These are phyloP conservation scores for western clawed frog (Xenopus tropicalis) DNA, from an alignment of 2,113 vertebrate genomes.

Conservation along the genomic window UCB_Xtro_10.0 CM004446.2:70882501-70883000, in stretches of 20 bases:
- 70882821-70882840: neutral
- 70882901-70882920: conserved; percentile 93
- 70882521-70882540: neutral
- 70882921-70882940: conserved; percentile 69
- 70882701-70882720: conserved; percentile 29
- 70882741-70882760: conserved; percentile 26
- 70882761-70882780: conserved; percentile 22
- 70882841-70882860: neutral
- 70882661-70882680: conserved; percentile 21
- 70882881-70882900: conserved; percentile 94
- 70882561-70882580: neutral
- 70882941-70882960: conserved; percentile 64
- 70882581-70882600: neutral
- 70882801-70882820: neutral
- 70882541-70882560: conserved; percentile 5
- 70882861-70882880: conserved; percentile 5
- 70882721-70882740: conserved; percentile 25
- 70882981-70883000: conserved; percentile 72
- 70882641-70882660: conserved; percentile 11
- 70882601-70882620: neutral
- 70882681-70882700: conserved; percentile 37
- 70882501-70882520: neutral
- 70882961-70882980: conserved; percentile 65
- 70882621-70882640: conserved; percentile 7
- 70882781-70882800: conserved; percentile 28